Base-by-base conservation (phyloP, 1,140 invertebrate species). In the Sinella curviseta region DNA sequence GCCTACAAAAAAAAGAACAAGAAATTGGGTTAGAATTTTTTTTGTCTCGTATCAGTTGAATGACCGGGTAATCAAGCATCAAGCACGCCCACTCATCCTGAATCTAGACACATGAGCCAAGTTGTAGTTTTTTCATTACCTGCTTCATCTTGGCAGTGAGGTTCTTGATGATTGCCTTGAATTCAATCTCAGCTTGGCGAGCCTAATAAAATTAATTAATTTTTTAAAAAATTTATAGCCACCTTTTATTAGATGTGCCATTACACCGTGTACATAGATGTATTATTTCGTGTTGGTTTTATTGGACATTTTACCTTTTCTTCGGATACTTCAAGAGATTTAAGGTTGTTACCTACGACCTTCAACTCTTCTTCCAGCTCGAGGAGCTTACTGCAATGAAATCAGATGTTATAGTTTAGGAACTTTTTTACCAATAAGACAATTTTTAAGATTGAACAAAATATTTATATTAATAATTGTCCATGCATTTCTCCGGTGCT, bases 121-220 rank as follows among this genome's bases (percentile, higher is more conserved):
- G 17, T 48, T 8, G 39, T 4, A 8, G 17, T 17, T 4, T 17
- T 8, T 48, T 8, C 17, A 48, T 48, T 67, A 67, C 67, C 79
- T 70, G 48, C 57, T 81, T 81, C 74, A 81, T 20, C 30, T 77
- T n/a, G n/a, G n/a, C n/a, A n/a, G n/a, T n/a, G n/a, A n/a, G n/a
- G n/a, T n/a, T n/a, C n/a, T n/a, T n/a, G 30, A 81, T 76, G 60
- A 75, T 70, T 20, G 30, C 12, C 36, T 76, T 78, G 65, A 67
- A 81, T 17, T 77, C 77, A 0, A 65, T 74, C 20, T 78, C 80
- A 1, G 77, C n/a, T 67, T 81, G 77, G 0, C 74, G 33, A 26
- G 55, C 55, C 55, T 60, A 60, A 26, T 17, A 14, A 60, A 14
- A 24, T n/a, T n/a, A n/a, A n/a, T n/a, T n/a, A n/a, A n/a, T n/a